phyloP scores from a whole-genome alignment of 53 echinoderm and acorn worm genomes.

The Patiria pectinifera region DNA sequence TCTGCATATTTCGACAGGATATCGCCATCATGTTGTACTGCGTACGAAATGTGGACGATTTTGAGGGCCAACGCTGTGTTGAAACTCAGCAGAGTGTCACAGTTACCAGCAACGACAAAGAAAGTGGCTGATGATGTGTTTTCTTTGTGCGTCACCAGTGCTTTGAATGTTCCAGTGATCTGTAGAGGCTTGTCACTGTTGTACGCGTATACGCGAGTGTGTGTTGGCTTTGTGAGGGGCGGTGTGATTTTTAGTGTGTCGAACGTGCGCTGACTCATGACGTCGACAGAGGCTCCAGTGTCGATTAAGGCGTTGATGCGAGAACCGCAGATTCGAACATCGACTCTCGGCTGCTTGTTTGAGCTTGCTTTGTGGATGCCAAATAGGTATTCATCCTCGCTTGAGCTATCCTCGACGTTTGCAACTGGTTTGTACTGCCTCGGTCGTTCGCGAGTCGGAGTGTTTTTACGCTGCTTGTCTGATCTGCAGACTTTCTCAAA shows the following conservation, averaged over 20 bases:
- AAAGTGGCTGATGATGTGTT: constrained; percentile 7
- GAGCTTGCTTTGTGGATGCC: not conserved
- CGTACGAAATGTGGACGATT: constrained; percentile 56
- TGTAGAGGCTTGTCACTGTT: constrained; percentile 20
- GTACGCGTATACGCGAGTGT: constrained; percentile 12
- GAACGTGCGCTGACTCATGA: constrained; percentile 10
- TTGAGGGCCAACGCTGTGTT: constrained; percentile 21
- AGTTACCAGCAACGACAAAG: constrained; percentile 10
- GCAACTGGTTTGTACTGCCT: not conserved
- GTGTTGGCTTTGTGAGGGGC: constrained; percentile 9
- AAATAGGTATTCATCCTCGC: not conserved
- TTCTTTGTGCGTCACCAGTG: not conserved
- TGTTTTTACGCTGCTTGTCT: not conserved
- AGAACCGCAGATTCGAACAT: not conserved
- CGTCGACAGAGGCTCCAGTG: constrained; percentile 27
- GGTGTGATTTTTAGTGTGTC: not conserved
- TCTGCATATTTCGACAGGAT: constrained; percentile 49
- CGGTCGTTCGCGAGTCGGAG: not conserved
- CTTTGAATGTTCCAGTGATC: constrained; percentile 21
- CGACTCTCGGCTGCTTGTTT: constrained; percentile 17
- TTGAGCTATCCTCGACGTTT: not conserved
- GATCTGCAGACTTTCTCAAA: constrained; percentile 26
- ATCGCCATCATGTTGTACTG: constrained; percentile 37
- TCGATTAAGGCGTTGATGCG: not conserved
- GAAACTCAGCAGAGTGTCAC: constrained; percentile 29